These are phyloP conservation scores for Zootermopsis nevadensis DNA, from an alignment of 2,888 invertebrate species.

Conservation along the genomic window DNA sequence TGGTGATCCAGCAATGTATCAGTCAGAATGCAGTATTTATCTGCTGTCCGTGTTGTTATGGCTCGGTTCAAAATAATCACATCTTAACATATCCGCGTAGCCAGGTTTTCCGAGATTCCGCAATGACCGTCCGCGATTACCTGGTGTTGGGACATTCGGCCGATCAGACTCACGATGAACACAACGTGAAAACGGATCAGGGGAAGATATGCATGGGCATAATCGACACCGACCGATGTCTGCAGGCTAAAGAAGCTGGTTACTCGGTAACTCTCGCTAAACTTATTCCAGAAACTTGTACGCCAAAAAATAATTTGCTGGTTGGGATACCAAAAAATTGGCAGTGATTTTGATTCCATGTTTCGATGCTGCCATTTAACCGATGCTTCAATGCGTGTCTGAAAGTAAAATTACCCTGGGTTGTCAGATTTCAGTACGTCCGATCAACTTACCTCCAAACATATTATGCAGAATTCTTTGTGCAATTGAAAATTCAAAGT, in stretches of 20 bases:
- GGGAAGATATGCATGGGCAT: conserved; percentile 89
- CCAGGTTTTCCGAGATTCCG: conserved; percentile 56
- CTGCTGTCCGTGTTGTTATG: conserved; percentile 95
- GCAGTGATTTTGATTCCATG: background rate
- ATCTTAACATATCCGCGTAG: conserved; percentile 87
- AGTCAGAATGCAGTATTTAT: conserved; percentile 83
- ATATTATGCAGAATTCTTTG: no score
- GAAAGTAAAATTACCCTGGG: no score
- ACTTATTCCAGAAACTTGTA: conserved; percentile 83
- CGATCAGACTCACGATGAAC: conserved; percentile 86
- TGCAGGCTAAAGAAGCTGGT: conserved; percentile 78
- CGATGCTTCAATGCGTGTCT: no score
- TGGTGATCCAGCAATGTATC: conserved; percentile 88
- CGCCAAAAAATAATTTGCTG: conserved; percentile 91
- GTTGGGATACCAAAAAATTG: conserved; percentile 70
- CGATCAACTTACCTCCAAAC: no score
- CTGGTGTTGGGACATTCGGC: conserved; percentile 88
- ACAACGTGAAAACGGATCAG: conserved; percentile 76
- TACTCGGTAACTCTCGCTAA: conserved; percentile 82
- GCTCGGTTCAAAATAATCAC: conserved; percentile 84
- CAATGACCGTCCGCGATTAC: conserved; percentile 70
- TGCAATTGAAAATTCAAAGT: no score
- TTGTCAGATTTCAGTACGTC: no score
- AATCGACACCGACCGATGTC: conserved; percentile 86
- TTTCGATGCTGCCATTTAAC: no score